A percentile compares a stretch with the other conserved stretches of the same genome.
Conservation (phyloP, 2,113 vertebrate species). For the Donacobius atricapilla region DNA sequence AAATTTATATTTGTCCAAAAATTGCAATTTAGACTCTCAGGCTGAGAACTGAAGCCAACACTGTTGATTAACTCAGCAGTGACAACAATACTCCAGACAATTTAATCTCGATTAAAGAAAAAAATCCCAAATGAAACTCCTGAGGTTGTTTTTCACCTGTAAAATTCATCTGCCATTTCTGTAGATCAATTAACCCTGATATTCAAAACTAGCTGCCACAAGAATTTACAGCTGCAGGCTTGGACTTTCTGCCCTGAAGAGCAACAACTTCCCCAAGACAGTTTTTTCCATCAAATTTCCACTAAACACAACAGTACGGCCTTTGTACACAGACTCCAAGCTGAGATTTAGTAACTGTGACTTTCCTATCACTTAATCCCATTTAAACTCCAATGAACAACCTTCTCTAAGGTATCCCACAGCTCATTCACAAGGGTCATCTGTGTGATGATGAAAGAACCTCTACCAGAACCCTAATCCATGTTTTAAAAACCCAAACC, state of each 20-base stretch:
- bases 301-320: not conserved
- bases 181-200: not conserved
- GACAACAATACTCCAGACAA: not conserved
- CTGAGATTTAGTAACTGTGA: slow-evolving; percentile 22
- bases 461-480: not conserved
- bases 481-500: not conserved
- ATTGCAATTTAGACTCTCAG: not conserved
- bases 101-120: not conserved
- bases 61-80: not conserved
- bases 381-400: not conserved
- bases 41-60: not conserved
- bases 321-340: not conserved
- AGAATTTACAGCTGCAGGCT: not conserved
- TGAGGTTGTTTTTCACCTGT: not conserved
- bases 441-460: not conserved
- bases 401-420: not conserved
- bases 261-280: not conserved
- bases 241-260: not conserved
- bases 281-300: not conserved
- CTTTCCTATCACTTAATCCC: slow-evolving; percentile 3
- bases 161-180: not conserved
- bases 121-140: not conserved
- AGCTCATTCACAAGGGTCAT: not conserved
- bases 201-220: not conserved
- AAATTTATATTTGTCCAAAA: not conserved